A percentile compares a stretch with the other conserved stretches of the same genome.
Conservation (phyloP, 1,140 invertebrate genomes). For the Globodera rostochiensis region DNA sequence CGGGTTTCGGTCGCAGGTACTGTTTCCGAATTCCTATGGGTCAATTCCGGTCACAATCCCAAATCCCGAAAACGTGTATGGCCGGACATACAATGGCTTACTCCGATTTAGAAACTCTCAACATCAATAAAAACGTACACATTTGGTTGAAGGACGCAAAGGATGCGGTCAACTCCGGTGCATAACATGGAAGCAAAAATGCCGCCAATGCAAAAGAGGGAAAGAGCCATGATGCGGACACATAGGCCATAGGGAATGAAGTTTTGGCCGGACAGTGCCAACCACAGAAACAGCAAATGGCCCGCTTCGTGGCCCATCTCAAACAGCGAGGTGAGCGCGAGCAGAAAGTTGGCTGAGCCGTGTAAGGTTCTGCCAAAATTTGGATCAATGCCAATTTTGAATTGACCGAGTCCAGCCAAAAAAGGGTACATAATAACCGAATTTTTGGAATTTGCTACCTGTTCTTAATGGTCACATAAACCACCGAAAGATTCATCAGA, state of each 20-base stretch:
- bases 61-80: too few relatives aligned
- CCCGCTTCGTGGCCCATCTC: slow-evolving; percentile 8
- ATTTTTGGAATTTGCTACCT: too few relatives aligned
- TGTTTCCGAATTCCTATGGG: too few relatives aligned
- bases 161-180: slow-evolving; percentile 12
- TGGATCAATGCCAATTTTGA: background rate
- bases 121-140: background rate
- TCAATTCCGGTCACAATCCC: too few relatives aligned
- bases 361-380: background rate
- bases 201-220: slow-evolving; percentile 6
- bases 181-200: slow-evolving; percentile 4
- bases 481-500: too few relatives aligned
- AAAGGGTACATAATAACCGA: too few relatives aligned
- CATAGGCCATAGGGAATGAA: background rate
- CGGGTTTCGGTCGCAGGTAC: too few relatives aligned
- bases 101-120: too few relatives aligned
- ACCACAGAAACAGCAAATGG: slow-evolving; percentile 17
- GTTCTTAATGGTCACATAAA: too few relatives aligned
- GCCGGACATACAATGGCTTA: too few relatives aligned
- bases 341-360: slow-evolving; percentile 3
- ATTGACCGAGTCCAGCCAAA: too few relatives aligned
- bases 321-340: slow-evolving; percentile 8
- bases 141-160: slow-evolving; percentile 5
- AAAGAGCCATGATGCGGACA: background rate
- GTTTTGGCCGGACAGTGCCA: slow-evolving; percentile 4